A percentile compares a stretch with the other conserved stretches of the same genome.
Conservation (phyloP, 2,113 vertebrate genomes). For the Cottus gobio region DNA sequence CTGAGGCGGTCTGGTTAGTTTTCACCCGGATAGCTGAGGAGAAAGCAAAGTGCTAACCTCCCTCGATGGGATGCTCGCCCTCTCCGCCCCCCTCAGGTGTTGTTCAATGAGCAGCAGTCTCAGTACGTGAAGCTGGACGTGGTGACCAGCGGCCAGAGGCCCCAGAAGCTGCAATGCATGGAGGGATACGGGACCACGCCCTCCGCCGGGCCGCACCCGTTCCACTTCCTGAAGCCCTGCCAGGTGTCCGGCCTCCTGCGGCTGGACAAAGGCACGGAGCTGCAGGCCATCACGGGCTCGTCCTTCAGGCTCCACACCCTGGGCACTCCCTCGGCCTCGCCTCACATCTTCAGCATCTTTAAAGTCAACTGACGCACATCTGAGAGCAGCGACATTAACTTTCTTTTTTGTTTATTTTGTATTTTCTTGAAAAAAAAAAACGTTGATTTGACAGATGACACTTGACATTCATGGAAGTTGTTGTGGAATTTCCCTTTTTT, state of each 20-base stretch:
- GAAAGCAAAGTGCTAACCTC: not conserved
- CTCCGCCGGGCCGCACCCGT: slow-evolving; percentile 81
- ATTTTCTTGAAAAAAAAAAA: slow-evolving; percentile 6
- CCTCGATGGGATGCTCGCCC: not conserved
- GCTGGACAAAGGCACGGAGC: slow-evolving; percentile 83
- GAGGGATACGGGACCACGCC: slow-evolving; percentile 91
- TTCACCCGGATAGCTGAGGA: not conserved
- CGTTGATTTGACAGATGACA: slow-evolving; percentile 61
- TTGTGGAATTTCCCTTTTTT: slow-evolving; percentile 47
- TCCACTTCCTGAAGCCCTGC: slow-evolving; percentile 89
- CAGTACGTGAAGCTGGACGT: slow-evolving; percentile 93
- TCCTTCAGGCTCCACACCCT: slow-evolving; percentile 85
- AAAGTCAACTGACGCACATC: slow-evolving; percentile 85
- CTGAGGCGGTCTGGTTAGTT: not conserved
- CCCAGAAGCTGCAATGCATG: slow-evolving; percentile 88
- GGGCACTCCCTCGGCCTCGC: slow-evolving; percentile 75
- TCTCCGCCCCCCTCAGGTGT: slow-evolving; percentile 79
- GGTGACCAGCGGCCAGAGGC: slow-evolving; percentile 77
- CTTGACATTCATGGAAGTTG: slow-evolving; percentile 67
- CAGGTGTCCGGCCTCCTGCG: slow-evolving; percentile 90
- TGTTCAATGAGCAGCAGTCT: slow-evolving; percentile 90
- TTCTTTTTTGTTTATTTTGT: slow-evolving; percentile 14
- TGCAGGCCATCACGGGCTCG: slow-evolving; percentile 85
- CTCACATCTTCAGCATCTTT: slow-evolving; percentile 93
- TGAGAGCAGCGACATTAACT: not conserved